phyloP scores from a whole-genome alignment of 2,113 vertebrate genomes.

The Gallinago paraguaiae region DNA sequence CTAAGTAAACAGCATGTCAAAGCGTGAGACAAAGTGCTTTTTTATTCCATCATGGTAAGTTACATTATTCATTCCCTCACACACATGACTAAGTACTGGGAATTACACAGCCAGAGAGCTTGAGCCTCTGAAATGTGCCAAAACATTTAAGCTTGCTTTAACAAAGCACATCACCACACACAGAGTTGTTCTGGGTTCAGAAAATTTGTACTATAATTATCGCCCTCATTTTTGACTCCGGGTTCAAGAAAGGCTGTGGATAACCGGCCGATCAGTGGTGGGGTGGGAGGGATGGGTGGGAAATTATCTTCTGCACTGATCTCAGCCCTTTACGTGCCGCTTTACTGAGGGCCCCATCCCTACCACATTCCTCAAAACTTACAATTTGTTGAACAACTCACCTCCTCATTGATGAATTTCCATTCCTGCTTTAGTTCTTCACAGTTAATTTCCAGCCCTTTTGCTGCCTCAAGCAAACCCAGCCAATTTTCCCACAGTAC shows the following conservation, averaged over 20 bases:
- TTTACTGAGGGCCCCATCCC: background rate
- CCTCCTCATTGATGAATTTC: conserved; percentile 82
- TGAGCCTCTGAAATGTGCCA: background rate
- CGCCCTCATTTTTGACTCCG: background rate
- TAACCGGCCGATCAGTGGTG: background rate
- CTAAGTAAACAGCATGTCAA: conserved; percentile 68
- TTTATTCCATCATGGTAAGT: background rate
- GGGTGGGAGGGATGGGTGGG: background rate
- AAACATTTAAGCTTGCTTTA: background rate
- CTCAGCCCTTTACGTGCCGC: background rate
- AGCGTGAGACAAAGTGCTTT: conserved; percentile 4
- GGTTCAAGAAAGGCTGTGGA: background rate
- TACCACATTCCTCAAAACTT: background rate
- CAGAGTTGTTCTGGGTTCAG: background rate
- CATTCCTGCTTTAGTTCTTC: conserved; percentile 81
- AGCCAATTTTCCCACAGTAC: conserved; percentile 77
- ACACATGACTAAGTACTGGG: background rate
- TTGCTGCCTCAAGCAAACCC: conserved; percentile 63
- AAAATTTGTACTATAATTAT: background rate
- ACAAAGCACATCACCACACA: background rate
- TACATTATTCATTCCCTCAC: conserved; percentile 13
- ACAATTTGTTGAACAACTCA: conserved; percentile 58
- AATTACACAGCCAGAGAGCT: background rate
- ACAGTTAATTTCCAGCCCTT: conserved; percentile 74
- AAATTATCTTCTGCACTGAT: background rate